Percentiles rank a stretch among this genome's conserved stretches.
Evolutionary conservation across 2,888 invertebrate species (phyloP).

Genomic region (Physocephala rufipes): DNA sequence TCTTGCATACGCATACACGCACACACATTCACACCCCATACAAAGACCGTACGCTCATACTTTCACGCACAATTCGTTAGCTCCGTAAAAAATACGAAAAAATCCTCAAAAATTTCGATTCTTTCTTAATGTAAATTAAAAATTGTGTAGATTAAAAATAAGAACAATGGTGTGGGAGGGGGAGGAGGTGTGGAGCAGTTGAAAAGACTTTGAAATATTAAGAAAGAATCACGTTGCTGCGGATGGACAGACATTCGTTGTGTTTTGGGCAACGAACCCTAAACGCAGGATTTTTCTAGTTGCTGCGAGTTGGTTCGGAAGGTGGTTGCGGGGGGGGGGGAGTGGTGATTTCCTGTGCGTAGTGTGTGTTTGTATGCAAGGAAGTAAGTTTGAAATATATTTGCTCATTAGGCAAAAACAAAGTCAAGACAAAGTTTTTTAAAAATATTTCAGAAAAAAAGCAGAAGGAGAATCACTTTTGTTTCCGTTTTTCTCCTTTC

Average conservation of each 20-base stretch:
- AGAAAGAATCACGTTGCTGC: conserved; percentile 25
- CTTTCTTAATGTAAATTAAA: conserved; percentile 33
- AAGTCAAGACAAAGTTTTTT: conserved; percentile 55
- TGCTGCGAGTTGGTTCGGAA: conserved; percentile 10
- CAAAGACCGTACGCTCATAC: conserved; percentile 7
- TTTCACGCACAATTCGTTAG: no score
- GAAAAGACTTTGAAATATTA: conserved; percentile 1
- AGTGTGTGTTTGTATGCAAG: conserved; percentile 34
- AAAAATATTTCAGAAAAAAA: conserved; percentile 53
- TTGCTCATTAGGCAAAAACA: conserved; percentile 62
- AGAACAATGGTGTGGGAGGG: background rate
- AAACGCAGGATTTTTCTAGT: conserved; percentile 40
- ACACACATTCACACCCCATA: conserved; percentile 15
- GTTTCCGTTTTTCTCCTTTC: conserved; percentile 42
- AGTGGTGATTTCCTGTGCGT: background rate
- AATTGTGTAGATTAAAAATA: conserved; percentile 13
- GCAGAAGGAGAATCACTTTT: conserved; percentile 29
- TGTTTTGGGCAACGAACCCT: conserved; percentile 48
- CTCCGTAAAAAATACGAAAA: background rate
- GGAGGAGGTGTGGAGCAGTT: conserved; percentile 21
- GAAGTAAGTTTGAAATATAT: conserved; percentile 42
- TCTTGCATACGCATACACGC: conserved; percentile 34
- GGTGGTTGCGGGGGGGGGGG: conserved; percentile 35
- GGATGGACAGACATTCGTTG: conserved; percentile 56
- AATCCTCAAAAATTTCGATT: conserved; percentile 16